These are phyloP conservation scores for Bryconaethiops microstoma DNA, from an alignment of 2,797 vertebrate species.

Conservation along the genomic window DNA sequence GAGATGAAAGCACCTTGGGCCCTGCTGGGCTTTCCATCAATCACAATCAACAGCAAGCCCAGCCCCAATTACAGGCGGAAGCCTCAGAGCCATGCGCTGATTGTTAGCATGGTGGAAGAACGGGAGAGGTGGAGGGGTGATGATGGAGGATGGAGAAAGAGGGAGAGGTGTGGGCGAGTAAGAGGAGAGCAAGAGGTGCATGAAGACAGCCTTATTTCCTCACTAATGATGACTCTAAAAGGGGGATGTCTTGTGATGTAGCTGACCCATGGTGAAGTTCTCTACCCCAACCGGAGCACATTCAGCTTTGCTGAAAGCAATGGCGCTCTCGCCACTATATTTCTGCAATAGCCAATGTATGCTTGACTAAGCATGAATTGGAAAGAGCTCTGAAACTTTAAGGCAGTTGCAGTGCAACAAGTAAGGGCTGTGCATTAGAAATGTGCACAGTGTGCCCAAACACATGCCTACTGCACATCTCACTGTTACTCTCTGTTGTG, in stretches of 20 bases:
- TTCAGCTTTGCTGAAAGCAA: constrained; percentile 30
- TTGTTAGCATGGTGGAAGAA: constrained; percentile 77
- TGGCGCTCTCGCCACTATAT: neutral
- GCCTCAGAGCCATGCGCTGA: constrained; percentile 74
- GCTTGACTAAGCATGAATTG: constrained; percentile 7
- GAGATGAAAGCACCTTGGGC: constrained; percentile 71
- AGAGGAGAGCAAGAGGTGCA: constrained; percentile 45
- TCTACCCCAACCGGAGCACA: constrained; percentile 12
- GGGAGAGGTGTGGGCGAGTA: constrained; percentile 44
- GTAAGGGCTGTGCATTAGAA: neutral
- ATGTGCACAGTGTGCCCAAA: neutral
- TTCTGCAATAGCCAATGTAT: neutral
- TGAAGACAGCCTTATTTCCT: constrained; percentile 75
- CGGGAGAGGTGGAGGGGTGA: constrained; percentile 46
- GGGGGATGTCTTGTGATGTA: constrained; percentile 70
- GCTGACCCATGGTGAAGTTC: constrained; percentile 67
- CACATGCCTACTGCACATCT: too few relatives aligned
- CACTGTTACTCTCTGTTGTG: too few relatives aligned
- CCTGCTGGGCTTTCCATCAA: constrained; percentile 67
- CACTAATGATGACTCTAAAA: constrained; percentile 76
- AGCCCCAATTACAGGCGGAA: constrained; percentile 75
- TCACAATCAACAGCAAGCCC: constrained; percentile 78
- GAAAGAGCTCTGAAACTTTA: neutral
- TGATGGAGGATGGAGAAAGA: constrained; percentile 51
- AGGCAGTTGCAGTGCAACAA: neutral